phyloP scores from a whole-genome alignment of 2,113 vertebrate species.

The Orcinus orca region DNA sequence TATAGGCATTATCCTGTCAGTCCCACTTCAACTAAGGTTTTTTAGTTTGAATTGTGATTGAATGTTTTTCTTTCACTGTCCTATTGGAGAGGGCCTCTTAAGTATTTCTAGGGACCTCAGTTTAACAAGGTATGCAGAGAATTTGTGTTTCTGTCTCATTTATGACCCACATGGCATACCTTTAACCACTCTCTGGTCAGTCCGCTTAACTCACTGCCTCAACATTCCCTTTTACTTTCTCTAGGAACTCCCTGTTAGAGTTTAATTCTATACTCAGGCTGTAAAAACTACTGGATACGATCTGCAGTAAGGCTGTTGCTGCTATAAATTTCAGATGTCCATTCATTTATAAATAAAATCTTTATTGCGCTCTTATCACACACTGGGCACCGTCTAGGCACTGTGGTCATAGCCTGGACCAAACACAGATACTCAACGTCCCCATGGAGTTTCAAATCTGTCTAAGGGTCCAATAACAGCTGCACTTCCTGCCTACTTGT shows the following conservation, averaged over 20 bases:
- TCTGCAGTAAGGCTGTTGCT: neutral
- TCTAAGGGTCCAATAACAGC: neutral
- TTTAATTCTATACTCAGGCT: neutral
- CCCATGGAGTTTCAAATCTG: neutral
- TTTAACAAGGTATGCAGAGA: neutral
- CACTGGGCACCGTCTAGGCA: neutral
- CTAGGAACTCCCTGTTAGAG: neutral
- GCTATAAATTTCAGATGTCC: neutral
- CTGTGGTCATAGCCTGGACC: fast-evolving
- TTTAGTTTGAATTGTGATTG: neutral
- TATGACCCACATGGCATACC: neutral
- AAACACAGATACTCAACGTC: fast-evolving
- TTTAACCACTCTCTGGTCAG: neutral
- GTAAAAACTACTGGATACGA: neutral
- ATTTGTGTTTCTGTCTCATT: neutral
- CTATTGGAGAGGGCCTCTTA: neutral
- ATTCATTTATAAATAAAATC: neutral
- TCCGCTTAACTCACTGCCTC: neutral
- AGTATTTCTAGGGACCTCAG: neutral
- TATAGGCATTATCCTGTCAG: neutral
- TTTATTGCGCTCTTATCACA: neutral
- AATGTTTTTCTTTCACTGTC: neutral
- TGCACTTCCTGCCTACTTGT: neutral
- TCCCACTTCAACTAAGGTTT: neutral
- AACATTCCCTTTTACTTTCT: neutral